Evolutionary conservation across 2,888 invertebrate genomes (phyloP), one percentile per base, ranked within the genome.

Genomic region (Drosophila diplacantha): DNA sequence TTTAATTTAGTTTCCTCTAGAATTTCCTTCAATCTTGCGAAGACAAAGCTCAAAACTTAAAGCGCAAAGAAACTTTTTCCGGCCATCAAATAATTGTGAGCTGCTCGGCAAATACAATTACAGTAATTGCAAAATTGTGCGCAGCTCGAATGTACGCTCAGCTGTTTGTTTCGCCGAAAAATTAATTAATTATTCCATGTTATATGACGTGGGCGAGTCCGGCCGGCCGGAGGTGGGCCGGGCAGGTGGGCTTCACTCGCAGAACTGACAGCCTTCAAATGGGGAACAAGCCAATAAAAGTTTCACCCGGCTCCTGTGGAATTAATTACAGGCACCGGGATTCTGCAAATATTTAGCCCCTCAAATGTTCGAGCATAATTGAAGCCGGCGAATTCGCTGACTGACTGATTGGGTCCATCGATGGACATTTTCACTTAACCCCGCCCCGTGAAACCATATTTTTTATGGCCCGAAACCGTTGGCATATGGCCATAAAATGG

Each of bases 111-210:
- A 59, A 70, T 62, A 63, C 63, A 62, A 61, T 61, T 50, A 61
- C 41, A 43, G 63, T 61, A 61, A 61, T 61, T 61, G 51, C 51
- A 50, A 62, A 63, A 43, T 63, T 61, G 44, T 14, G 44, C 31
- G 60, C 34, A 60, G 60, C 38, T 47, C 58, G 44, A 59, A 59
- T 59, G 29, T n/a, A n/a, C 39, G 22, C 60, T 41, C 34, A 43
- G 34, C 39, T 65, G 53, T 51, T 41, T 44, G 53, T 47, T 41
- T 44, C 37, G 35, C 46, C 56, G 29, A 56, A 63, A 50, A 73
- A 66, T 69, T 72, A 80, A 77, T 77, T 76, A 81, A 79, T 69
- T 82, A 76, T 81, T 56, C 66, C 34, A 43, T 37, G 49, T 20
- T 47, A 49, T 12, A 34, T 32, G 66, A 50, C 37, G 44, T 44